phyloP scores from a whole-genome alignment of 2,888 invertebrate species.

The Odontocolon sp. region DNA sequence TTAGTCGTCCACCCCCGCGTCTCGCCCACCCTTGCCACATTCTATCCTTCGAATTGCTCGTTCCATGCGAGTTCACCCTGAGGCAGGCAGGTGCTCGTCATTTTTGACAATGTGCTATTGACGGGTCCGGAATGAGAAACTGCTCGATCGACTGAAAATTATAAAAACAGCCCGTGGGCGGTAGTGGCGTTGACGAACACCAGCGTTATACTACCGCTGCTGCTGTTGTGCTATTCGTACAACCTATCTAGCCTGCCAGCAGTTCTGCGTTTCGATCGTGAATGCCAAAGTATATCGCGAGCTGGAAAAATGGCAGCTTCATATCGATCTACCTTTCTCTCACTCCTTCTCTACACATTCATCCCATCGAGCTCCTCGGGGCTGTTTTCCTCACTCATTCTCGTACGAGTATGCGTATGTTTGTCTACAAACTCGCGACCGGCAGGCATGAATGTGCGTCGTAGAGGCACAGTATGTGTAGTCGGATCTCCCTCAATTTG shows the following conservation, averaged over 20 bases:
- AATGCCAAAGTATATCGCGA: constrained; percentile 12
- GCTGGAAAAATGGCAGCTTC: constrained; percentile 15
- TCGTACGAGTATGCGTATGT: not conserved
- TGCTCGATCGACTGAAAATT: constrained; percentile 61
- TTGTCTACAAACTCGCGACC: no score
- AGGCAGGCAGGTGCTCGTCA: constrained; percentile 62
- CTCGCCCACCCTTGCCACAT: constrained; percentile 19
- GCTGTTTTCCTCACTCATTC: constrained; percentile 1
- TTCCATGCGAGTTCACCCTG: constrained; percentile 52
- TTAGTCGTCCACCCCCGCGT: constrained; percentile 22
- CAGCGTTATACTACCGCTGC: constrained; percentile 23
- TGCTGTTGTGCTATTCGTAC: constrained; percentile 17
- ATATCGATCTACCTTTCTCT: constrained; percentile 5
- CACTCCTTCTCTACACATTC: not conserved
- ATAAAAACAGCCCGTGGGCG: constrained; percentile 28
- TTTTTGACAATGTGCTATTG: constrained; percentile 61
- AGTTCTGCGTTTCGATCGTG: constrained; percentile 21
- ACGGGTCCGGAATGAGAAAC: constrained; percentile 63
- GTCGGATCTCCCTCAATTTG: constrained; percentile 1
- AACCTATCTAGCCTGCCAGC: not conserved
- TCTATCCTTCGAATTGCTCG: constrained; percentile 54
- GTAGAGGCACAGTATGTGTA: no score
- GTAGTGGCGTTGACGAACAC: constrained; percentile 4
- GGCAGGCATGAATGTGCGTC: no score
- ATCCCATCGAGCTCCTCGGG: not conserved